A percentile compares a stretch with the other conserved stretches of the same genome.
Evolutionary conservation across 2,888 invertebrate genomes (phyloP).

Genomic region (Drosophila borborema): DNA sequence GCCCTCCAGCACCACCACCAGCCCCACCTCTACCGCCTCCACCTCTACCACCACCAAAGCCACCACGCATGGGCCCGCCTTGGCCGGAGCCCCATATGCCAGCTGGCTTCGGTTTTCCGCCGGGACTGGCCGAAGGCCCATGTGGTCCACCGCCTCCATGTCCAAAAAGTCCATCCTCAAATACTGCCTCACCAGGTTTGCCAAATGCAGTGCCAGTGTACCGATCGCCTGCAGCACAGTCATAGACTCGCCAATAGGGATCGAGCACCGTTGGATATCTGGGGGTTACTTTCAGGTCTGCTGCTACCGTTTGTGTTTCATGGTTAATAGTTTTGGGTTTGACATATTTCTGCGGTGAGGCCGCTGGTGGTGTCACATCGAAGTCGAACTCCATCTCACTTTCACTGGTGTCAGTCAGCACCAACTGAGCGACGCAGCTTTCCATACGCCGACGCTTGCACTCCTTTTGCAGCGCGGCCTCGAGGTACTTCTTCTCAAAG

Average conservation of each 20-base stretch:
- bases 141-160: slow-evolving; percentile 58
- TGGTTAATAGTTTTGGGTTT: slow-evolving; percentile 86
- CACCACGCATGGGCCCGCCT: slow-evolving; percentile 33
- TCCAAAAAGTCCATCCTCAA: slow-evolving; percentile 65
- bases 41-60: slow-evolving; percentile 5
- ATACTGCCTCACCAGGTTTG: slow-evolving; percentile 55
- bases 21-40: background rate
- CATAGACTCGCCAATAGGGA: slow-evolving; percentile 72
- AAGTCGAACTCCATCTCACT: slow-evolving; percentile 89
- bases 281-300: slow-evolving; percentile 84
- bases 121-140: slow-evolving; percentile 11
- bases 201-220: slow-evolving; percentile 64
- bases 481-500: slow-evolving; percentile 85
- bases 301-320: slow-evolving; percentile 87
- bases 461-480: slow-evolving; percentile 86
- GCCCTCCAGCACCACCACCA: background rate
- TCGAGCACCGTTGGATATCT: slow-evolving; percentile 60
- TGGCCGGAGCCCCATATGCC: background rate
- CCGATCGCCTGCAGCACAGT: slow-evolving; percentile 76
- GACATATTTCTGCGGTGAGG: slow-evolving; percentile 79
- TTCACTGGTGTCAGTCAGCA: slow-evolving; percentile 83
- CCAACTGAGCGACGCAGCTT: slow-evolving; percentile 67
- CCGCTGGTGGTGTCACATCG: slow-evolving; percentile 90
- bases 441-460: slow-evolving; percentile 68
- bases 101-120: background rate